phyloP scores from a whole-genome alignment of 2,113 vertebrate genomes.

The Rousettus leschenaultii region DNA sequence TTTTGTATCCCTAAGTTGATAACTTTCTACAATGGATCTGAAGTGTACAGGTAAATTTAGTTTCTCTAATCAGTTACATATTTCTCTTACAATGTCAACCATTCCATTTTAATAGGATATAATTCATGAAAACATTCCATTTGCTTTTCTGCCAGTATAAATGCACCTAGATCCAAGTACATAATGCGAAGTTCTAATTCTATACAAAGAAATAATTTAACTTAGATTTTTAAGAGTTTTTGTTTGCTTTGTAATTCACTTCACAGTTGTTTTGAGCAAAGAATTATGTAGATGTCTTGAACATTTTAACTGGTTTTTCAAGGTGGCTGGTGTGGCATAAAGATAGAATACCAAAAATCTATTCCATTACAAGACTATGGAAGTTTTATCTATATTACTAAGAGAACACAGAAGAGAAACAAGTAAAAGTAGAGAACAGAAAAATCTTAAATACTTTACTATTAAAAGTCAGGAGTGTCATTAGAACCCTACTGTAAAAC shows the following conservation, averaged over 20 bases:
- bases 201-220: constrained; percentile 62
- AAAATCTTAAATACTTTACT: constrained; percentile 75
- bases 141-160: background rate
- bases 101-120: constrained; percentile 44
- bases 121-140: constrained; percentile 24
- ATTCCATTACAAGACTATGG: constrained; percentile 48
- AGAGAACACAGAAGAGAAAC: constrained; percentile 40
- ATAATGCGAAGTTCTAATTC: constrained; percentile 59
- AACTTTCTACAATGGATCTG: constrained; percentile 50
- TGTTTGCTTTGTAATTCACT: constrained; percentile 60
- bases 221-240: constrained; percentile 27
- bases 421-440: constrained; percentile 59
- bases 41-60: constrained; percentile 58
- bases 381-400: constrained; percentile 60
- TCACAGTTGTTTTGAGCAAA: constrained; percentile 54
- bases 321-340: constrained; percentile 56
- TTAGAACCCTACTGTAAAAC: constrained; percentile 82
- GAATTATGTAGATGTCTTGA: constrained; percentile 58
- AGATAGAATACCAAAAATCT: constrained; percentile 51
- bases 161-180: constrained; percentile 53
- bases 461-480: constrained; percentile 76
- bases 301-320: constrained; percentile 58
- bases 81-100: constrained; percentile 37
- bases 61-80: constrained; percentile 58
- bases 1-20: constrained; percentile 60